A percentile compares a stretch with the other conserved stretches of the same genome.
Evolutionary conservation across 1,140 invertebrate genomes (phyloP).

Genomic region (Pomacea maculata): DNA sequence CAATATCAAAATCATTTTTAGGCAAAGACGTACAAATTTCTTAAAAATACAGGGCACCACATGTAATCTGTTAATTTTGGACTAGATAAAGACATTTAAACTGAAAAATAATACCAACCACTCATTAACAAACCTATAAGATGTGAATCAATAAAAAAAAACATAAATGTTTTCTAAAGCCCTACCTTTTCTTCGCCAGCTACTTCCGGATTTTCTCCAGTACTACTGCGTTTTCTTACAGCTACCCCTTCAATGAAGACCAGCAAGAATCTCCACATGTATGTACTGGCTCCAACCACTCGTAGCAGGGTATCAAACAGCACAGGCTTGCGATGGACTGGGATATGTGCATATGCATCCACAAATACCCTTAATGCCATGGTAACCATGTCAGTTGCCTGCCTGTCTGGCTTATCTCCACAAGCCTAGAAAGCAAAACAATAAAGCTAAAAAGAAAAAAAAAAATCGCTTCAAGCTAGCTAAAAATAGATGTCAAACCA

Average conservation of each 20-base stretch:
- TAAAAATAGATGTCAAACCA: too few relatives aligned
- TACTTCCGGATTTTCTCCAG: constrained; percentile 6
- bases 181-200: constrained; percentile 26
- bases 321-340: constrained; percentile 83
- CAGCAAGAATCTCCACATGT: constrained; percentile 74
- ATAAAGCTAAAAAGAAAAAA: background rate
- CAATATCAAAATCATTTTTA: too few relatives aligned
- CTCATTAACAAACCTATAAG: too few relatives aligned
- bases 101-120: too few relatives aligned
- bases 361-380: constrained; percentile 87
- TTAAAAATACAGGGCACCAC: too few relatives aligned
- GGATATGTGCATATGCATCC: constrained; percentile 87
- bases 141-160: background rate
- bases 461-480: background rate
- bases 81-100: too few relatives aligned
- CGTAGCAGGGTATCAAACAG: constrained; percentile 83
- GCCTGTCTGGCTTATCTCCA: constrained; percentile 40
- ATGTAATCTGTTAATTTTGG: too few relatives aligned
- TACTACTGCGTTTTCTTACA: constrained; percentile 37
- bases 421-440: constrained; percentile 43
- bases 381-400: constrained; percentile 66
- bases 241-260: constrained; percentile 59
- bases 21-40: too few relatives aligned
- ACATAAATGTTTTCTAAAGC: background rate
- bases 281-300: constrained; percentile 75